Conservation (phyloP, 2,888 invertebrate genomes). For the Rhorus exstirpatorius region DNA sequence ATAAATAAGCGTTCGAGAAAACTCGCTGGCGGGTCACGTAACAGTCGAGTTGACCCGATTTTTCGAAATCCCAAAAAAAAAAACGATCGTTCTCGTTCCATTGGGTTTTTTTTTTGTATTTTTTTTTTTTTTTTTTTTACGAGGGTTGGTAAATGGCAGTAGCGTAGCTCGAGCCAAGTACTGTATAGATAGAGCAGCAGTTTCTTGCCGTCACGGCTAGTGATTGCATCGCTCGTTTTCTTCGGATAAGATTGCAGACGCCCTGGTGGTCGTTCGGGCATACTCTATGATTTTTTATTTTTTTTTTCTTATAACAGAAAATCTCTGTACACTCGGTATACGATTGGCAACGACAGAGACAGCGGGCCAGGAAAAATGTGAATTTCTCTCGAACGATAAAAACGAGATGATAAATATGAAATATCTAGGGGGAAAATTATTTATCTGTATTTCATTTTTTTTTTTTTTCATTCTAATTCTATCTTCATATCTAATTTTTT, state of each 20-base stretch:
- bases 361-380: background rate
- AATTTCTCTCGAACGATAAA: slow-evolving; percentile 1
- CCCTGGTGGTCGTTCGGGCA: slow-evolving; percentile 39
- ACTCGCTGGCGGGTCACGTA: slow-evolving; percentile 38
- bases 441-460: too few species aligned
- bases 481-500: too few species aligned
- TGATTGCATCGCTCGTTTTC: slow-evolving; percentile 60
- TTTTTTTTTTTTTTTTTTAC: background rate
- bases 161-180: slow-evolving; percentile 35
- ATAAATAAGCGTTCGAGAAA: slow-evolving; percentile 15
- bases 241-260: slow-evolving; percentile 65
- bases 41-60: slow-evolving; percentile 53
- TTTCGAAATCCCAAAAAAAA: slow-evolving; percentile 42
- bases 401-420: background rate
- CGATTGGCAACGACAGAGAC: slow-evolving; percentile 19
- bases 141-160: slow-evolving; percentile 1
- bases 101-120: slow-evolving; percentile 7
- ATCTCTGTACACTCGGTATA: background rate
- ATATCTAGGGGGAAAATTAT: too few species aligned
- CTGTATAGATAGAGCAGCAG: slow-evolving; percentile 42
- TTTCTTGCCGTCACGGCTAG: slow-evolving; percentile 67
- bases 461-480: too few species aligned
- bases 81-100: slow-evolving; percentile 15
- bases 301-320: slow-evolving; percentile 12
- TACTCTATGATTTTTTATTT: background rate